phyloP scores from a whole-genome alignment of 2,113 vertebrate genomes.

The Spermophilus dauricus region DNA sequence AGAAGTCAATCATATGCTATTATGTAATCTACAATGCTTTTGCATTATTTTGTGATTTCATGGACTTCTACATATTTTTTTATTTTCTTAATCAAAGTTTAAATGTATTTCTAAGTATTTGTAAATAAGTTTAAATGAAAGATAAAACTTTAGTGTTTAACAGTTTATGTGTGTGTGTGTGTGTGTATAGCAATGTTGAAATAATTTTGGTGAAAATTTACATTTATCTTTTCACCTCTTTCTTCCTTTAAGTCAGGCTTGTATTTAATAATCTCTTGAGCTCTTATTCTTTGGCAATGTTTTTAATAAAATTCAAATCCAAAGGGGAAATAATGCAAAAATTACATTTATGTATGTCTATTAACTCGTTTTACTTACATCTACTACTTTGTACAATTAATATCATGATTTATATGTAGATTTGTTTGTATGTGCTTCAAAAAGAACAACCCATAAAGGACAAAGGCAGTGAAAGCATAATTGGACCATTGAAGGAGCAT shows the following conservation, averaged over 20 bases:
- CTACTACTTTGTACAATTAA: background rate
- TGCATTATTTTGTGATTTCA: background rate
- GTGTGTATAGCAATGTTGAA: background rate
- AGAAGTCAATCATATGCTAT: background rate
- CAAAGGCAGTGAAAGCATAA: background rate
- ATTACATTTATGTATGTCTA: background rate
- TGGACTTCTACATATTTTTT: background rate
- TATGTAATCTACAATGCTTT: conserved; percentile 14
- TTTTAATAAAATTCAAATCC: conserved; percentile 48
- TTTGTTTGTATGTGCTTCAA: background rate
- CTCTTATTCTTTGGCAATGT: background rate
- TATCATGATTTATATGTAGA: background rate
- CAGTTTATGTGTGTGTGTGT: background rate
- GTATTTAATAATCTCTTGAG: background rate
- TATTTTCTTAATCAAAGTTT: background rate
- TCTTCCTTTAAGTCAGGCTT: background rate
- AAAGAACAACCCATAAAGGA: background rate
- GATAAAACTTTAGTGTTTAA: background rate
- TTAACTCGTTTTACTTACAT: background rate
- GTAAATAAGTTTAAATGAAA: conserved; percentile 27
- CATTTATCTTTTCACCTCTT: background rate
- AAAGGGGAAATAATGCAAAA: conserved; percentile 1
- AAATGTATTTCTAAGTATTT: conserved; percentile 2
- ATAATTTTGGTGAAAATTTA: conserved; percentile 35
- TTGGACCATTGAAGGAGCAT: background rate